These are phyloP conservation scores for Adelges cooleyi DNA, from an alignment of 1,140 invertebrate genomes.

Conservation along the genomic window DNA sequence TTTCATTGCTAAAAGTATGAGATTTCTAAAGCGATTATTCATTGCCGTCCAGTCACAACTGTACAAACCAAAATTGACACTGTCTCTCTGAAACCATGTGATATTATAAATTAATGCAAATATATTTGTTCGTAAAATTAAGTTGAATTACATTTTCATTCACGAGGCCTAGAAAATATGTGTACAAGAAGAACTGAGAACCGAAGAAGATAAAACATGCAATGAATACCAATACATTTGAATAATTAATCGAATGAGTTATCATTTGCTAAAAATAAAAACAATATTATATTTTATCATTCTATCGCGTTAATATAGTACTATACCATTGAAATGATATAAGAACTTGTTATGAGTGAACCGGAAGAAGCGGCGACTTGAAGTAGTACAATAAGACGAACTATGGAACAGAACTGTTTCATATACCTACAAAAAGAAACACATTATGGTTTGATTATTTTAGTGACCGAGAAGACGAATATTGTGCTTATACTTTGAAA, in stretches of 20 bases:
- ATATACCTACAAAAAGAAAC: too few species aligned
- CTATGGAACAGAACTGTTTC: neutral
- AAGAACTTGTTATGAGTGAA: neutral
- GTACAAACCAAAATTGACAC: slow-evolving; percentile 5
- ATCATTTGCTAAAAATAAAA: neutral
- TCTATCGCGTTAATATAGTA: neutral
- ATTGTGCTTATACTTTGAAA: too few species aligned
- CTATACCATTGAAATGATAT: neutral
- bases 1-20: neutral
- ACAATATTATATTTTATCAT: neutral
- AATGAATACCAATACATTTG: too few species aligned
- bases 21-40: neutral
- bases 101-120: neutral
- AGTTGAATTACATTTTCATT: neutral
- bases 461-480: too few species aligned
- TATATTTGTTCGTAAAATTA: neutral
- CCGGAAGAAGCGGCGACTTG: neutral
- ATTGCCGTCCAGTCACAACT: neutral
- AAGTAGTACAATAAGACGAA: neutral
- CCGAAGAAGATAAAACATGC: too few species aligned
- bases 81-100: neutral
- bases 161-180: too few species aligned
- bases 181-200: too few species aligned
- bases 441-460: too few species aligned
- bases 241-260: too few species aligned